Evolutionary conservation across 2,797 vertebrate genomes (phyloP).

Genomic region (Hapalemur alaotrensis): DNA sequence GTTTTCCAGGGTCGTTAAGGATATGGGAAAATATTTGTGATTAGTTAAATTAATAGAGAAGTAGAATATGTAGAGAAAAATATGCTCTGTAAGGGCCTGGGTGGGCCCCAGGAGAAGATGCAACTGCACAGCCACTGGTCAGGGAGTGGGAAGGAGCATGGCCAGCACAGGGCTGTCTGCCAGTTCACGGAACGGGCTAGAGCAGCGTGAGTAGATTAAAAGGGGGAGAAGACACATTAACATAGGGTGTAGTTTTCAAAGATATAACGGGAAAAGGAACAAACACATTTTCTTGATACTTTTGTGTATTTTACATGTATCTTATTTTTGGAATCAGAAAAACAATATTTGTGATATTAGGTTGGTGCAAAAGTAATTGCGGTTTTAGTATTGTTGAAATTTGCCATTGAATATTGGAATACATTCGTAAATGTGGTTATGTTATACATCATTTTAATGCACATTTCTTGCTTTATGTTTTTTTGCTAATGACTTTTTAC

Average conservation of each 20-base stretch:
- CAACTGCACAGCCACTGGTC: neutral
- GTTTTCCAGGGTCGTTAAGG: neutral
- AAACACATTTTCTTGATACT: neutral
- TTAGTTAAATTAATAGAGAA: neutral
- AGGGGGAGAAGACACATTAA: neutral
- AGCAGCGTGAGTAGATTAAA: neutral
- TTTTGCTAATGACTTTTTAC: no score
- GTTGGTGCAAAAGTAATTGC: no score
- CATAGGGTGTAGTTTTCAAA: neutral
- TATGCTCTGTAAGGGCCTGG: neutral
- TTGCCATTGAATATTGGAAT: no score
- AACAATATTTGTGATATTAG: neutral
- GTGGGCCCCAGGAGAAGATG: neutral
- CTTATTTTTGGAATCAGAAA: neutral
- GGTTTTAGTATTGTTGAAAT: no score
- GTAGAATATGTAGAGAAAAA: neutral
- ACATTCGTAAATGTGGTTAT: no score
- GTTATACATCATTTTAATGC: no score
- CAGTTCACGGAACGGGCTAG: neutral
- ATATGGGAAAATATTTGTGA: neutral
- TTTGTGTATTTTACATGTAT: neutral
- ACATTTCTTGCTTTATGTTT: no score
- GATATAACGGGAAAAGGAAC: neutral
- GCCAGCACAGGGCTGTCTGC: neutral
- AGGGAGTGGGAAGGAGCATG: neutral